These are phyloP conservation scores for Crotophaga sulcirostris DNA, from an alignment of 2,113 vertebrate genomes.

Conservation along the genomic window DNA sequence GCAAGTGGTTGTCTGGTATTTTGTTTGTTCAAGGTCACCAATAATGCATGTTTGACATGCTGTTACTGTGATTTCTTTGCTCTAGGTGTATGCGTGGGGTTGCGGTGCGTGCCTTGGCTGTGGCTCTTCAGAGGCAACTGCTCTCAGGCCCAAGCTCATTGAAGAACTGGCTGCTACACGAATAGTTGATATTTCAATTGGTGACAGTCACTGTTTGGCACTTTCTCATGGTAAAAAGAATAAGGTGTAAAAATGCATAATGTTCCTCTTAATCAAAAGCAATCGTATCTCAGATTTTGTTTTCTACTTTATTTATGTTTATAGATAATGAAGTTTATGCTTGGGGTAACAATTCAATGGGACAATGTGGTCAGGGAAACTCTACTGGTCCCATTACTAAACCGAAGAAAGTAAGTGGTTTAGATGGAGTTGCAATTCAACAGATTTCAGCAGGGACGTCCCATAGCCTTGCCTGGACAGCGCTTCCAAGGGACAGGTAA, in stretches of 20 bases:
- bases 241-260: neutral
- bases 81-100: constrained; percentile 95
- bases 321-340: constrained; percentile 98
- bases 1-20: neutral
- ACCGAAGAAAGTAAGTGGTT: constrained; percentile 95
- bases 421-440: constrained; percentile 95
- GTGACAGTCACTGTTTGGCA: constrained; percentile 96
- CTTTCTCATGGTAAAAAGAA: constrained; percentile 90
- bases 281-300: neutral
- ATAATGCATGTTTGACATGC: neutral
- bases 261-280: neutral
- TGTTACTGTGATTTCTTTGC: neutral
- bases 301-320: constrained; percentile 7
- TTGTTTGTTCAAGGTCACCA: neutral
- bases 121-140: constrained; percentile 95
- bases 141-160: constrained; percentile 90
- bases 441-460: constrained; percentile 97
- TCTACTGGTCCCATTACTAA: constrained; percentile 98
- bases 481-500: constrained; percentile 95
- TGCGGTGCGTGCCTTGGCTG: constrained; percentile 97
- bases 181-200: constrained; percentile 97
- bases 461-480: constrained; percentile 97
- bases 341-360: constrained; percentile 99
- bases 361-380: constrained; percentile 98
- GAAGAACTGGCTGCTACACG: constrained; percentile 94